Conservation (phyloP, 2,797 vertebrate genomes). For the Danio tinwini region DNA sequence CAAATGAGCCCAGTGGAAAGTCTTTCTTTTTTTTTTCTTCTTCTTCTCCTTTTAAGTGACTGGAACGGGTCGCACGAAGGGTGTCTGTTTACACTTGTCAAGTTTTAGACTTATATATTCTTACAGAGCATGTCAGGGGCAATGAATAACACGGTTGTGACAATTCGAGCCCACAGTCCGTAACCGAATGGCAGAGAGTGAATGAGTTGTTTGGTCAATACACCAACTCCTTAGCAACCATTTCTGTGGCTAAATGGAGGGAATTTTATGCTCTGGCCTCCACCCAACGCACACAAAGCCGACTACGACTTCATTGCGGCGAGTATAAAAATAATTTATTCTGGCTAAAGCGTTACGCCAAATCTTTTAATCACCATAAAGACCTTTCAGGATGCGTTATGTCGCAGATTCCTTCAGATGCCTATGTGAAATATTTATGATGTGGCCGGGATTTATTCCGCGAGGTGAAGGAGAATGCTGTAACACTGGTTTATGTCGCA, state of each 20-base stretch:
- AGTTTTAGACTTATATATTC: constrained; percentile 63
- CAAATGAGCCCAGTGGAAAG: constrained; percentile 61
- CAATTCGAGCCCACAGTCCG: constrained; percentile 63
- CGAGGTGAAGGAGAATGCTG: constrained; percentile 37
- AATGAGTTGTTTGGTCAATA: constrained; percentile 67
- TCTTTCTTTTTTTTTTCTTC: constrained; percentile 35
- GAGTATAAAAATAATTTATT: constrained; percentile 71
- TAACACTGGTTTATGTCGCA: constrained; percentile 44
- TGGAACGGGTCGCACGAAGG: constrained; percentile 56
- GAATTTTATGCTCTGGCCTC: constrained; percentile 63
- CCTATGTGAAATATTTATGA: constrained; percentile 64
- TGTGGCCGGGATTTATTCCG: constrained; percentile 63
- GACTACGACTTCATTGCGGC: constrained; percentile 59
- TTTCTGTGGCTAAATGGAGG: constrained; percentile 67
- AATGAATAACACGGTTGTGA: constrained; percentile 62
- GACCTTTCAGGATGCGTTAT: constrained; percentile 64
- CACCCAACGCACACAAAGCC: constrained; percentile 60
- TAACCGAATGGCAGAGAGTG: constrained; percentile 63
- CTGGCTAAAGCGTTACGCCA: constrained; percentile 62
- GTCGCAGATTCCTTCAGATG: constrained; percentile 63
- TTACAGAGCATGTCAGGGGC: constrained; percentile 54
- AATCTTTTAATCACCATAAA: constrained; percentile 69
- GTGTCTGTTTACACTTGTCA: constrained; percentile 69
- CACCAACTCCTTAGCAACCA: constrained; percentile 63
- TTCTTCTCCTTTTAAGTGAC: constrained; percentile 51